Conservation (phyloP, 2,113 vertebrate genomes). For the Tinamus guttatus region DNA sequence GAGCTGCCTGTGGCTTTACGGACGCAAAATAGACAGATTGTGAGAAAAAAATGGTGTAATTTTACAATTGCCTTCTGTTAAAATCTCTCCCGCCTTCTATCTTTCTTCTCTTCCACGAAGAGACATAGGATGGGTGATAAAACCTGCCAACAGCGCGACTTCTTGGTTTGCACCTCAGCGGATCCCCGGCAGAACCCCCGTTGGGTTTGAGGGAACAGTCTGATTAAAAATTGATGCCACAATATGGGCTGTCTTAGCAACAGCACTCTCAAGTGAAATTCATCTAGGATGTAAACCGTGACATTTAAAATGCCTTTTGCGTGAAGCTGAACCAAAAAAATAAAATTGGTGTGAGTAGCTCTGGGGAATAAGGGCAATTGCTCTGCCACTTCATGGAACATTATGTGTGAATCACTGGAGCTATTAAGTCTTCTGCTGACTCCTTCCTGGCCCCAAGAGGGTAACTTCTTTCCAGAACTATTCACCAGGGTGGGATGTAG, state of each 20-base stretch:
- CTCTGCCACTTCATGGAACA: not conserved
- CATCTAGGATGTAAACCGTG: not conserved
- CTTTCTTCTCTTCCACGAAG: not conserved
- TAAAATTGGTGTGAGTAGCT: not conserved
- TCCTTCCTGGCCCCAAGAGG: slow-evolving; percentile 42
- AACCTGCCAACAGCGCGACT: slow-evolving; percentile 21
- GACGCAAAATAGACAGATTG: not conserved
- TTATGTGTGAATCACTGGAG: not conserved
- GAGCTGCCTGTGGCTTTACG: not conserved
- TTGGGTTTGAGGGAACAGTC: slow-evolving; percentile 37
- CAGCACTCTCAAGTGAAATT: slow-evolving; percentile 41
- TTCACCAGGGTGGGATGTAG: slow-evolving; percentile 3
- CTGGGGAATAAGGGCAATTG: slow-evolving; percentile 23
- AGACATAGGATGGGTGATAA: slow-evolving; percentile 38
- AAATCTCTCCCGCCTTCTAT: not conserved
- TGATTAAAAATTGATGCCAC: slow-evolving; percentile 71
- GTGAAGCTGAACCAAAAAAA: slow-evolving; percentile 11
- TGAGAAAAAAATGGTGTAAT: not conserved
- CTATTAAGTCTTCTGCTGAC: slow-evolving; percentile 11
- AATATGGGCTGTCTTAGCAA: slow-evolving; percentile 61
- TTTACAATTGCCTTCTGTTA: not conserved
- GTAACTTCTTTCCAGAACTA: slow-evolving; percentile 1
- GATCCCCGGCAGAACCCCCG: slow-evolving; percentile 36
- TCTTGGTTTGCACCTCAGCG: slow-evolving; percentile 17
- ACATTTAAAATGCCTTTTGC: slow-evolving; percentile 39